Conservation (phyloP, 2,113 vertebrate genomes). For the Athene cunicularia region DNA sequence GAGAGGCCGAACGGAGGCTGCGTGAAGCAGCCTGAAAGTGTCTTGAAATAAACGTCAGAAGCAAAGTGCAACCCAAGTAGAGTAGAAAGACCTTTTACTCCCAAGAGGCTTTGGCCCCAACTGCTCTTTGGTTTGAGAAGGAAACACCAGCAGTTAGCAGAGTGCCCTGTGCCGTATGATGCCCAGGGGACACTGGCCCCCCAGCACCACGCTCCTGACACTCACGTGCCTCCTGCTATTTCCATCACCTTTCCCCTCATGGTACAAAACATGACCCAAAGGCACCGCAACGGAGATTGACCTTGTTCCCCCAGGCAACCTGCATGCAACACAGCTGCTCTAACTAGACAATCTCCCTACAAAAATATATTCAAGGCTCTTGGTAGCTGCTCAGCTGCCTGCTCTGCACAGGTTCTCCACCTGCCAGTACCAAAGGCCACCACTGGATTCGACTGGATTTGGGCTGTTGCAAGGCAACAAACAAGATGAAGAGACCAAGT, state of each 20-base stretch:
- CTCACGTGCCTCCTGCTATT: accelerated
- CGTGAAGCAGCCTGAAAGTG: neutral
- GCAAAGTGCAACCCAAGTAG: neutral
- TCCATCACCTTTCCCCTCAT: neutral
- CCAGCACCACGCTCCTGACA: accelerated
- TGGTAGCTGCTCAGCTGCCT: accelerated
- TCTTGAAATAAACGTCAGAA: neutral
- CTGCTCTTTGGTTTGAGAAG: slow-evolving; percentile 26
- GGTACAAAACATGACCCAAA: neutral
- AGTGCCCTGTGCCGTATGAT: neutral
- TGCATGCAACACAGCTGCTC: neutral
- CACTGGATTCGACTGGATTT: neutral
- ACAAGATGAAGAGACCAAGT: neutral
- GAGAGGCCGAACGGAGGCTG: neutral
- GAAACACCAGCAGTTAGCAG: neutral
- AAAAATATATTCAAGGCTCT: neutral
- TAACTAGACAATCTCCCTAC: neutral
- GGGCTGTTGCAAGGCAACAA: neutral
- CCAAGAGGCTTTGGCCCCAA: neutral
- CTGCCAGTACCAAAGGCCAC: neutral
- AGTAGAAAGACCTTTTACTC: neutral
- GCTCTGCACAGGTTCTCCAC: accelerated
- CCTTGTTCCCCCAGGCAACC: neutral
- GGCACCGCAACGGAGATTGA: neutral
- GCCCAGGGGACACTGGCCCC: neutral